Conservation (phyloP, 2,113 vertebrate genomes). For the Melanocharis versteri region DNA sequence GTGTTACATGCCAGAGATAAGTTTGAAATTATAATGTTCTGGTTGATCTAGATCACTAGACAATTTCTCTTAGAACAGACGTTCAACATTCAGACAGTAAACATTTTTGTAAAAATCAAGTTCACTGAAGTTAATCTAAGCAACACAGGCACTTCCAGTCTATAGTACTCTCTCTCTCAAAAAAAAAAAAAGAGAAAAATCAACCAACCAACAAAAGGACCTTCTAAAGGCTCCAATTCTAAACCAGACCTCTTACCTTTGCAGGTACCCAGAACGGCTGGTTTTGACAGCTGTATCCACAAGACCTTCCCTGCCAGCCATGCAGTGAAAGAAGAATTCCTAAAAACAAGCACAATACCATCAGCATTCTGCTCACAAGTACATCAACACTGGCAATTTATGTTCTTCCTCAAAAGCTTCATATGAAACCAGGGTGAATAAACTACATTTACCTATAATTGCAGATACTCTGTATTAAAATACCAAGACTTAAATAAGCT, state of each 20-base stretch:
- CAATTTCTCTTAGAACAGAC: not conserved
- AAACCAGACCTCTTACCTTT: constrained; percentile 78
- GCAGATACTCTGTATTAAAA: not conserved
- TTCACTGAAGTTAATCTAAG: not conserved
- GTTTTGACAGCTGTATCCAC: constrained; percentile 98
- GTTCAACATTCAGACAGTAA: not conserved
- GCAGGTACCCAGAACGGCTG: constrained; percentile 94
- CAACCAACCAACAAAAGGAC: not conserved
- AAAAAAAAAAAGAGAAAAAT: not conserved
- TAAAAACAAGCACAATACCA: constrained; percentile 49
- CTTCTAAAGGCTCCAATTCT: not conserved
- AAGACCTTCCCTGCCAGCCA: constrained; percentile 96
- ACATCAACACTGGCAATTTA: not conserved
- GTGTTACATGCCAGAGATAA: not conserved
- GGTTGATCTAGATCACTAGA: not conserved
- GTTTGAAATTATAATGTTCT: not conserved
- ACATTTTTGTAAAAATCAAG: not conserved
- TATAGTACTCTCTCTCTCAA: not conserved
- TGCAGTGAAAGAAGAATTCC: constrained; percentile 99
- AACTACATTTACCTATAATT: not conserved
- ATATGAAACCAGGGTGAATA: not conserved
- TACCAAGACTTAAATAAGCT: not conserved
- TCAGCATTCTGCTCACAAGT: not conserved
- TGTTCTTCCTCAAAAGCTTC: not conserved
- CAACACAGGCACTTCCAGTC: not conserved